Evolutionary conservation across 2,113 vertebrate species (phyloP).

Genomic region (Eclectus roratus): DNA sequence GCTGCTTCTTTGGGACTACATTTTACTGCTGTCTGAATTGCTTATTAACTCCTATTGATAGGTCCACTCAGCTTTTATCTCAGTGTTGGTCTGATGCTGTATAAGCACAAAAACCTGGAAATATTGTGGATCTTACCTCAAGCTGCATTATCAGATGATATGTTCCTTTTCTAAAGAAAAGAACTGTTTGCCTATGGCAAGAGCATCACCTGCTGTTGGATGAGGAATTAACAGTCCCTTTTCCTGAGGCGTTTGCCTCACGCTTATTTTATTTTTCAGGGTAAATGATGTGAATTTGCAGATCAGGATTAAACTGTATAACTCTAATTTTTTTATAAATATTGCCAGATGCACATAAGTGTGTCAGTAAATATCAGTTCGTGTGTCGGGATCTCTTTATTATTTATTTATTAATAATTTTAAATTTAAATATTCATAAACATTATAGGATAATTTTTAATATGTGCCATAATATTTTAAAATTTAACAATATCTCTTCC

Average conservation of each 20-base stretch:
- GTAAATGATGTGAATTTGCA: not conserved
- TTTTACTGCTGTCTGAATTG: not conserved
- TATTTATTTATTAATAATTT: not conserved
- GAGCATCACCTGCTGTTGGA: slow-evolving; percentile 44
- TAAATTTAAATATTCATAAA: not conserved
- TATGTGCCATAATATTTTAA: not conserved
- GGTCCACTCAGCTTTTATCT: not conserved
- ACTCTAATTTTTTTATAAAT: not conserved
- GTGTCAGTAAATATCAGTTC: not conserved
- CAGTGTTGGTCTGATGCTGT: not conserved
- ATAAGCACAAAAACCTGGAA: not conserved
- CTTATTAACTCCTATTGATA: not conserved
- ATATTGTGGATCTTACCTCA: not conserved
- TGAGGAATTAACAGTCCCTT: not conserved
- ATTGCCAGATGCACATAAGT: not conserved
- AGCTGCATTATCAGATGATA: not conserved
- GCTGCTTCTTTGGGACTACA: rapidly evolving
- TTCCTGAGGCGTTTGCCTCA: not conserved
- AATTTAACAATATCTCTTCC: not conserved
- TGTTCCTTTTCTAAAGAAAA: not conserved
- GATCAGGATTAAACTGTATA: not conserved
- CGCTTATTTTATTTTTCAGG: not conserved
- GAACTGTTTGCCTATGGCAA: not conserved
- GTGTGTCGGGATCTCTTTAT: not conserved
- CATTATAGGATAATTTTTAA: not conserved